Evolutionary conservation across 2,113 vertebrate genomes (phyloP).

Genomic region (Pogonocichla stellata): DNA sequence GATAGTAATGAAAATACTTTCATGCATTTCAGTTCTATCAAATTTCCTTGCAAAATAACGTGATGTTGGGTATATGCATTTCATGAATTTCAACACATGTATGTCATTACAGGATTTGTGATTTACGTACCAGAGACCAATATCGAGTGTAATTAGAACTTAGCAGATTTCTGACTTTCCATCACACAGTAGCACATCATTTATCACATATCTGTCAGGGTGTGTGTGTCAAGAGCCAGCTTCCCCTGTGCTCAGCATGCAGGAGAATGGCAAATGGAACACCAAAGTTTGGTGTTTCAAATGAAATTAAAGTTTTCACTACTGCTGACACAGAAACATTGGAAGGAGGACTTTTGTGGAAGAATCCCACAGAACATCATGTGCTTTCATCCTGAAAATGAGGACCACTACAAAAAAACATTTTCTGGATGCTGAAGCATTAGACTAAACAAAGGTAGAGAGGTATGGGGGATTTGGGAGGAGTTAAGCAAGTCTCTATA

Average conservation of each 20-base stretch:
- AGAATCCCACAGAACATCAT: neutral
- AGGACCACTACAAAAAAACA: neutral
- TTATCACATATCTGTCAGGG: neutral
- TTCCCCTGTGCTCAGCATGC: neutral
- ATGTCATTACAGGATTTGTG: neutral
- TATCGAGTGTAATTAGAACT: neutral
- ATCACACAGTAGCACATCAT: rapidly evolving
- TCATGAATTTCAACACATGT: neutral
- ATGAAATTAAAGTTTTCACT: neutral
- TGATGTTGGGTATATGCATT: neutral
- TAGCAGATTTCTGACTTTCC: neutral
- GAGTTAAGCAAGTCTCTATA: neutral
- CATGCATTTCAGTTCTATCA: neutral
- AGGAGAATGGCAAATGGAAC: neutral
- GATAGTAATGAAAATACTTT: neutral
- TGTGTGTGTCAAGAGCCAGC: neutral
- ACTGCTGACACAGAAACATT: neutral
- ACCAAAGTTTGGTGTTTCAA: neutral
- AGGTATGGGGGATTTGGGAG: neutral
- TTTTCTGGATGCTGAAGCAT: neutral
- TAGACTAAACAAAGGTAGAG: neutral
- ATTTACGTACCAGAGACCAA: neutral
- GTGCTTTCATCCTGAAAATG: neutral
- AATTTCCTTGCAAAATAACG: neutral
- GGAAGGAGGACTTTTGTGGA: neutral